Percentiles rank a stretch among this genome's conserved stretches.
These are phyloP conservation scores for Charina bottae DNA, from an alignment of 2,113 vertebrate species.

Conservation along the genomic window DNA sequence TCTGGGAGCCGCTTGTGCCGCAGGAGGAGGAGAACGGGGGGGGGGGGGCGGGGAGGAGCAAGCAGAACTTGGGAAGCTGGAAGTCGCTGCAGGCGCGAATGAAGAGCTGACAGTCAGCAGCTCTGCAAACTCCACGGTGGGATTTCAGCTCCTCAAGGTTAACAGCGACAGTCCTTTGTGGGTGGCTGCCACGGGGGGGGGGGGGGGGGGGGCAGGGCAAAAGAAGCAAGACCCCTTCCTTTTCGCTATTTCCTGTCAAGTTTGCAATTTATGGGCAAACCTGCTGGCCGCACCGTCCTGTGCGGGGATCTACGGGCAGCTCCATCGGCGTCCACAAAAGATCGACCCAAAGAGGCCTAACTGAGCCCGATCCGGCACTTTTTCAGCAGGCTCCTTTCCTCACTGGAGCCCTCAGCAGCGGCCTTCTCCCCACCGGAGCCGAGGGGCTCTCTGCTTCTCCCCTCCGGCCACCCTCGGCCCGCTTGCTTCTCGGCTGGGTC, in stretches of 20 bases:
- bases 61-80: background rate
- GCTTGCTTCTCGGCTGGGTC: background rate
- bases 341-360: background rate
- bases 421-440: background rate
- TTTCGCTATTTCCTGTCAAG: background rate
- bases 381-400: background rate
- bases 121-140: background rate
- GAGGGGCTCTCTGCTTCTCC: background rate
- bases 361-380: background rate
- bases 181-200: background rate
- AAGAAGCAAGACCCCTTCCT: background rate
- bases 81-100: background rate
- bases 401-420: background rate
- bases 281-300: background rate
- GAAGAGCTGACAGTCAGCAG: background rate
- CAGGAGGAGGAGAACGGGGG: background rate
- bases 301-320: background rate
- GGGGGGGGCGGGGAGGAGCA: too few species aligned
- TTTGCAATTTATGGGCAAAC: background rate
- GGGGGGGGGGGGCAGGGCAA: background rate
- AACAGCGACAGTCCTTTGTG: background rate
- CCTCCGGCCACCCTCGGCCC: background rate
- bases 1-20: background rate
- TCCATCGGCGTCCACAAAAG: background rate
- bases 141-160: background rate